Percentiles rank a stretch among this genome's conserved stretches.
These are phyloP conservation scores for Timandra comae DNA, from an alignment of 2,888 invertebrate genomes.

Conservation along the genomic window DNA sequence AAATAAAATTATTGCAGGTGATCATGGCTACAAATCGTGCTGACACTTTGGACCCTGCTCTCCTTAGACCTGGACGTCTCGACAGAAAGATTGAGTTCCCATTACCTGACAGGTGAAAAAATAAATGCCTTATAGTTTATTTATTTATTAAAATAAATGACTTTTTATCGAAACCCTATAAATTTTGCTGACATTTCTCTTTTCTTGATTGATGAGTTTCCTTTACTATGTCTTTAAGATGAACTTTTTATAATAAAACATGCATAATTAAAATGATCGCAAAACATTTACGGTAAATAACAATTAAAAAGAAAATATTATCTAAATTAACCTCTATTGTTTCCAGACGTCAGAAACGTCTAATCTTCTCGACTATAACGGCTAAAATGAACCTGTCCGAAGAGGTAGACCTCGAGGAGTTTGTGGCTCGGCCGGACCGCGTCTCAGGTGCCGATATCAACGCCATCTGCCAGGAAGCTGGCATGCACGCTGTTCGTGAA, in stretches of 20 bases:
- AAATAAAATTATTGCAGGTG: too few relatives aligned
- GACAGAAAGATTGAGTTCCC: conserved; percentile 99
- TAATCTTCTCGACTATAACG: conserved; percentile 98
- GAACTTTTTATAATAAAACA: too few relatives aligned
- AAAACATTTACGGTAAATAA: too few relatives aligned
- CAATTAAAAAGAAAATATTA: too few relatives aligned
- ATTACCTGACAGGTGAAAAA: conserved; percentile 85
- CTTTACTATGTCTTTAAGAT: too few relatives aligned
- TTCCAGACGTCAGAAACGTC: conserved; percentile 87
- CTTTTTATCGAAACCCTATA: too few relatives aligned
- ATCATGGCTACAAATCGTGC: conserved; percentile 98
- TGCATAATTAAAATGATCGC: too few relatives aligned
- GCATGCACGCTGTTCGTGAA: conserved; percentile 99
- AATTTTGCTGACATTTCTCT: too few relatives aligned
- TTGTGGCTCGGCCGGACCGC: conserved; percentile 98
- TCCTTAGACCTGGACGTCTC: conserved; percentile 94
- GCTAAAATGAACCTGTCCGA: conserved; percentile 98
- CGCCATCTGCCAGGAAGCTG: conserved; percentile 99
- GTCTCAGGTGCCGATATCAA: conserved; percentile 99
- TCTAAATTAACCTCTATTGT: too few relatives aligned
- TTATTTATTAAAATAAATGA: too few relatives aligned
- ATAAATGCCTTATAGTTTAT: background rate
- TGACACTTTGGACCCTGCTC: conserved; percentile 98
- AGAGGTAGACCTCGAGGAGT: conserved; percentile 99
- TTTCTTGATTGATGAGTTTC: too few relatives aligned